phyloP scores from a whole-genome alignment of 2,888 invertebrate species.

The Sphaeridia pumilis region DNA sequence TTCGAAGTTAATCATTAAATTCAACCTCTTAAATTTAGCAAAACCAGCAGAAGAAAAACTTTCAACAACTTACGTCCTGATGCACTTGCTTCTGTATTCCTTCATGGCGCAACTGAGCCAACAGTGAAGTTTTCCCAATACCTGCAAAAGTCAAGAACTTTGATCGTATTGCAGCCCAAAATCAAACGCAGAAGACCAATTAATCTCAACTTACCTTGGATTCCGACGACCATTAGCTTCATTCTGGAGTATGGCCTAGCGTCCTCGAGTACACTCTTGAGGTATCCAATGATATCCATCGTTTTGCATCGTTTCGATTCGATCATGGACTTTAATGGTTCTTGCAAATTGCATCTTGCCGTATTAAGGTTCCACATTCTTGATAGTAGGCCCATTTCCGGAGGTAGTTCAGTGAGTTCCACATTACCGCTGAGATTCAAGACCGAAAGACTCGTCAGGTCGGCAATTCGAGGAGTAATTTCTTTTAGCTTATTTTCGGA shows the following conservation, averaged over 20 bases:
- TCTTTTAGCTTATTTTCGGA: constrained; percentile 70
- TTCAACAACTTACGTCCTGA: constrained; percentile 26
- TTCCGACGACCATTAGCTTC: constrained; percentile 92
- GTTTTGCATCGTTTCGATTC: constrained; percentile 87
- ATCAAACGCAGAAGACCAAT: not conserved
- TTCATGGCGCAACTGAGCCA: constrained; percentile 77
- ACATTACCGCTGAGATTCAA: constrained; percentile 79
- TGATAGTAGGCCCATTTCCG: constrained; percentile 85
- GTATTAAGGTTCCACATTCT: constrained; percentile 95
- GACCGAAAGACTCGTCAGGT: constrained; percentile 78
- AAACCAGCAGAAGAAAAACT: not conserved
- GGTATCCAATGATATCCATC: constrained; percentile 80
- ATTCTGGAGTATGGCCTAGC: constrained; percentile 87
- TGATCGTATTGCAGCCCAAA: not conserved
- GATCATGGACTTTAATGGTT: constrained; percentile 81
- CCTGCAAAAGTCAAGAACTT: constrained; percentile 3
- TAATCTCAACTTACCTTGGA: constrained; percentile 49
- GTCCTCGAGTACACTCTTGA: constrained; percentile 76
- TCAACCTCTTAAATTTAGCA: not conserved
- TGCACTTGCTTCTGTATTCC: constrained; percentile 46
- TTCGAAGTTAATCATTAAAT: not conserved
- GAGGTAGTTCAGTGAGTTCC: constrained; percentile 77
- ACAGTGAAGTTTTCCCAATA: constrained; percentile 70
- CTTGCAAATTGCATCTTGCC: constrained; percentile 72
- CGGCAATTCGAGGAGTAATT: constrained; percentile 72